Conservation (phyloP, 2,113 vertebrate genomes). For the Hydrochoerus hydrochaeris region DNA sequence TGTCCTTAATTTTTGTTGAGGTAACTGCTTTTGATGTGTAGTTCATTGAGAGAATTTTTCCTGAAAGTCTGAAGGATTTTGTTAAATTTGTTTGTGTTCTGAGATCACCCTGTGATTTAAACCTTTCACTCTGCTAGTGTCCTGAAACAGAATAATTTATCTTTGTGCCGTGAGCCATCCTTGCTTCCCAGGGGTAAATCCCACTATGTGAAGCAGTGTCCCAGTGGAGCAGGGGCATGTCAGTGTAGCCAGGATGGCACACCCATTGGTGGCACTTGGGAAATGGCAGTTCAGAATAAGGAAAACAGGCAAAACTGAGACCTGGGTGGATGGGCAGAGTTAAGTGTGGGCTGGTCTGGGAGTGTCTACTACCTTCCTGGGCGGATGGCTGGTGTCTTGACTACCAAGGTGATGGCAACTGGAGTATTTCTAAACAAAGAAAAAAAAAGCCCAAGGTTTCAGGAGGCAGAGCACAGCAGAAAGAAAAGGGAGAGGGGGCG, state of each 20-base stretch:
- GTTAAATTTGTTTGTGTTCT: not conserved
- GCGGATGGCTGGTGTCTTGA: not conserved
- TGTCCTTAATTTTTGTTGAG: not conserved
- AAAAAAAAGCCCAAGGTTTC: not conserved
- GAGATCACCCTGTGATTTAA: not conserved
- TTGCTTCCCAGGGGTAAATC: not conserved
- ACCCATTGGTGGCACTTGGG: not conserved
- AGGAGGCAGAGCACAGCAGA: no score
- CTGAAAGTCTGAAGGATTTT: not conserved
- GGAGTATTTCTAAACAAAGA: not conserved
- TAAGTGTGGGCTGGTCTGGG: not conserved
- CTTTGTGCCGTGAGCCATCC: not conserved
- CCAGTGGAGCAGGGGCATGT: no score
- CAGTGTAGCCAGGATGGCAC: not conserved
- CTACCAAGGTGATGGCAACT: not conserved
- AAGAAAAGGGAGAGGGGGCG: not conserved
- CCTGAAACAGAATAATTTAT: not conserved
- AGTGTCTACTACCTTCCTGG: no score
- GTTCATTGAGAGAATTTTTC: not conserved
- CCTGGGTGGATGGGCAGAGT: not conserved
- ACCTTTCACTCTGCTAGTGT: not conserved
- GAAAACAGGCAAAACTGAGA: not conserved
- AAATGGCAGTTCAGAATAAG: not conserved
- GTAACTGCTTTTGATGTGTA: not conserved
- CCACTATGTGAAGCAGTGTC: not conserved